A percentile compares a stretch with the other conserved stretches of the same genome.
Conservation (phyloP, 2,113 vertebrate genomes). For the Corvus cornix region DNA sequence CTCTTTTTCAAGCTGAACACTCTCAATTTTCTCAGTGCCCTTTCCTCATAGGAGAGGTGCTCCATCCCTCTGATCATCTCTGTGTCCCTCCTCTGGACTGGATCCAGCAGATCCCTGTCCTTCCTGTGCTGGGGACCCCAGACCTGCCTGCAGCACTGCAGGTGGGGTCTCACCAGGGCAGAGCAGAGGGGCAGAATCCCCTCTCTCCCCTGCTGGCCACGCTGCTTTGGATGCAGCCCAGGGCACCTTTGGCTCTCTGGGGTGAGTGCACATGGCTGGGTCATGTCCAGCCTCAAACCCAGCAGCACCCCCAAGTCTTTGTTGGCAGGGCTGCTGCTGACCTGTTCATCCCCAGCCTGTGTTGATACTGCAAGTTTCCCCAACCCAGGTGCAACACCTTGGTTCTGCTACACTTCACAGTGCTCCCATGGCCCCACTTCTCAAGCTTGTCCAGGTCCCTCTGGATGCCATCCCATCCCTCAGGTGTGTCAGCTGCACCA, state of each 20-base stretch:
- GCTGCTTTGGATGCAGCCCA: background rate
- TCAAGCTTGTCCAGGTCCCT: background rate
- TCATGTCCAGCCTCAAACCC: background rate
- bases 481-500: background rate
- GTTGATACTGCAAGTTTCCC: background rate
- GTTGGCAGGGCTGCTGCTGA: background rate
- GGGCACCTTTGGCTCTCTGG: accelerated
- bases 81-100: background rate
- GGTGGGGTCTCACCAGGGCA: background rate
- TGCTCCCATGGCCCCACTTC: background rate
- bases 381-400: background rate
- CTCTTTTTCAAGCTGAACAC: background rate
- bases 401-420: background rate
- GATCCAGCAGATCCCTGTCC: background rate
- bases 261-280: accelerated
- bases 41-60: background rate
- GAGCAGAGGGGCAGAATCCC: background rate
- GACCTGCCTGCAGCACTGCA: background rate
- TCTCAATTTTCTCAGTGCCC: background rate
- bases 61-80: background rate
- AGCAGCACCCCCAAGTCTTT: background rate
- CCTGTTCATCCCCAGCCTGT: background rate
- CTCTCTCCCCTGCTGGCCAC: background rate
- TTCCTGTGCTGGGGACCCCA: background rate
- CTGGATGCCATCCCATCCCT: background rate